Evolutionary conservation across 2,888 invertebrate species (phyloP), one percentile per base, ranked within the genome.

Genomic region (Plemyria rubiginata): DNA sequence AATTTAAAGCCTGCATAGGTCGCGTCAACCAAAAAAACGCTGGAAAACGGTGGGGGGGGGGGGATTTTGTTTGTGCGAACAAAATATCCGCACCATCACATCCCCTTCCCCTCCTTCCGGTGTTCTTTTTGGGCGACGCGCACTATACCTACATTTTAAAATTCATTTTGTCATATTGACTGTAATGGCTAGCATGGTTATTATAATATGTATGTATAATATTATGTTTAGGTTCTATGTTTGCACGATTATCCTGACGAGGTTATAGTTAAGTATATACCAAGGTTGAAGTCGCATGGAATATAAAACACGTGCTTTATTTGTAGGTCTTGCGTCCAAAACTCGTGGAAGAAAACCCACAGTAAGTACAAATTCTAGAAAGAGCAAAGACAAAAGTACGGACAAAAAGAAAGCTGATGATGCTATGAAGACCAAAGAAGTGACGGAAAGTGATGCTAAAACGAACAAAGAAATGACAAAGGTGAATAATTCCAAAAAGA

Each of bases 371-470:
- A 57, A 15, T 50, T 57, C 57, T 45, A 60, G 29, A 52, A 51
- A 32, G 29, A 53, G 0, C 94, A 56, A 36, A 22, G 43, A 49
- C 12, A 48, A 22, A 15, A 16, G 32, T 45, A 12, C 22, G 7
- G 54, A 54, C 7, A 54, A 43, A 32, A 48, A 48, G 32, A 59
- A 48, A 50, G 16, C 51, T 29, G 43, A 45, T 53, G 46, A 40
- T 48, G 22, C 48, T 46, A 8, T 46, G 16, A 46, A 46, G 16
- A 46, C 15, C 11, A 46, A 22, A 22, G 22, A 46, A 16, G 22
- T 22, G 45, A 32, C 45, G 45, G 16, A 32, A 55, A 8, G 32
- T 11, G 51, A 22, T 40, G 40, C 45, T 40, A 29, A 59, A n/a
- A 53, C 45, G 22, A 36, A n/a, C 38, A 46, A 55, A 38, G 49